Conservation (phyloP, 2,888 invertebrate genomes). For the Venustoraphidia nigricollis region DNA sequence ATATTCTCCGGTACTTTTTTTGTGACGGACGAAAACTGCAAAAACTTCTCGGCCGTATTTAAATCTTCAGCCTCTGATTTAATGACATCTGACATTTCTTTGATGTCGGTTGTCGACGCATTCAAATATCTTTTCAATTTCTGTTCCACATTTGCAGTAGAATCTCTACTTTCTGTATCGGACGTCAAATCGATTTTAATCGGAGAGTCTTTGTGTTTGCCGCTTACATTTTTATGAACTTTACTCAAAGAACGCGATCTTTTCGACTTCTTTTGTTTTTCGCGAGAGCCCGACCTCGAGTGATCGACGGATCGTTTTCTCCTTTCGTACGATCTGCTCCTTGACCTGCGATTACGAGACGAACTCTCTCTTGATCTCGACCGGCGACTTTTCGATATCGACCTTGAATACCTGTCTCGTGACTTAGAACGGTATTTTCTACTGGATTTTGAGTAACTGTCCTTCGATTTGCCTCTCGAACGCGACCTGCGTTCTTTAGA, state of each 20-base stretch:
- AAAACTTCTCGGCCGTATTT: constrained; percentile 47
- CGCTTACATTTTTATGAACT: neutral
- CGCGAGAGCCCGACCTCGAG: constrained; percentile 13
- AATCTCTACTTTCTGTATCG: neutral
- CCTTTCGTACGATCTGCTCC: constrained; percentile 11
- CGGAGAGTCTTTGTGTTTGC: no score
- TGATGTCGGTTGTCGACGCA: constrained; percentile 3
- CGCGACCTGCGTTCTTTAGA: constrained; percentile 1
- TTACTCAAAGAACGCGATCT: neutral
- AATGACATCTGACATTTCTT: constrained; percentile 36
- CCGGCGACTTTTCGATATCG: constrained; percentile 1
- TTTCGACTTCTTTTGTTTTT: neutral
- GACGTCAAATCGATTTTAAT: no score
- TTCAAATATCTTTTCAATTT: constrained; percentile 6
- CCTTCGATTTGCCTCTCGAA: constrained; percentile 16
- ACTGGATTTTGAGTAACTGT: neutral
- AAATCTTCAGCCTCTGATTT: constrained; percentile 47
- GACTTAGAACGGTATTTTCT: constrained; percentile 10
- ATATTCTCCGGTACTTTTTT: constrained; percentile 52
- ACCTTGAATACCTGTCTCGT: constrained; percentile 8
- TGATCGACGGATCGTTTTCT: constrained; percentile 7
- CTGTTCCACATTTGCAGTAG: constrained; percentile 6
- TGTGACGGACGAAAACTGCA: constrained; percentile 33
- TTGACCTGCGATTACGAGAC: constrained; percentile 11
- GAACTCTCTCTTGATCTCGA: neutral